Conservation (phyloP, 2,113 vertebrate genomes). For the Percopsis transmontana region DNA sequence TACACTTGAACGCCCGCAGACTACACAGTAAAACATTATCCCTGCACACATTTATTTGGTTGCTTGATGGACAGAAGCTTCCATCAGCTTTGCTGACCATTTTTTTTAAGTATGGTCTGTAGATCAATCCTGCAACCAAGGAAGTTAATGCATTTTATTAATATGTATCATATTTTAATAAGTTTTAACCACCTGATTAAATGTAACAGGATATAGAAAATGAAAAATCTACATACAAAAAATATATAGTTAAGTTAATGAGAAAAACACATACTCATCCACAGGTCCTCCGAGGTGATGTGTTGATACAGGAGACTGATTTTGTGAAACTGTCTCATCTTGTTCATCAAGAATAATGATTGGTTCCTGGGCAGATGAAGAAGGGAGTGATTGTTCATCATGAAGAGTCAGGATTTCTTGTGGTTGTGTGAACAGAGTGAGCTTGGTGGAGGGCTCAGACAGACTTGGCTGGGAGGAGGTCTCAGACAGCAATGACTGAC, state of each 20-base stretch:
- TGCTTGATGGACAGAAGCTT: not conserved
- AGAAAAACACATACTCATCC: not conserved
- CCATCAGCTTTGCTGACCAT: conserved; percentile 1
- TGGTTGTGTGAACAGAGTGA: not conserved
- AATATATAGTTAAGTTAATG: not conserved
- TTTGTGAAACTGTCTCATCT: not conserved
- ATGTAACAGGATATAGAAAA: not conserved
- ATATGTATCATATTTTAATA: not conserved
- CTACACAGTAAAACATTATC: not conserved
- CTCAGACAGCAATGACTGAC: not conserved
- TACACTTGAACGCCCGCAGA: not conserved
- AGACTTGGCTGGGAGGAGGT: not conserved
- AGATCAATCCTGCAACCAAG: not conserved
- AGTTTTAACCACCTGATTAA: not conserved
- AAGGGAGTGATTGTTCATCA: conserved; percentile 1
- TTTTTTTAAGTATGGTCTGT: not conserved
- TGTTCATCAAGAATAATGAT: conserved; percentile 7
- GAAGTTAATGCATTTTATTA: conserved; percentile 1
- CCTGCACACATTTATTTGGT: conserved; percentile 1
- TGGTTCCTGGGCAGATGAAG: conserved; percentile 7
- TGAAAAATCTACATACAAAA: not conserved
- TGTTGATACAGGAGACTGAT: not conserved
- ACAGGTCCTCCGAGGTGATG: not conserved
- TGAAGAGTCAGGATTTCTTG: conserved; percentile 2
- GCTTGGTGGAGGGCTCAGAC: not conserved